Evolutionary conservation across 2,113 vertebrate species (phyloP), one percentile per base, ranked within the genome.

Genomic region (Carettochelys insculpta): DNA sequence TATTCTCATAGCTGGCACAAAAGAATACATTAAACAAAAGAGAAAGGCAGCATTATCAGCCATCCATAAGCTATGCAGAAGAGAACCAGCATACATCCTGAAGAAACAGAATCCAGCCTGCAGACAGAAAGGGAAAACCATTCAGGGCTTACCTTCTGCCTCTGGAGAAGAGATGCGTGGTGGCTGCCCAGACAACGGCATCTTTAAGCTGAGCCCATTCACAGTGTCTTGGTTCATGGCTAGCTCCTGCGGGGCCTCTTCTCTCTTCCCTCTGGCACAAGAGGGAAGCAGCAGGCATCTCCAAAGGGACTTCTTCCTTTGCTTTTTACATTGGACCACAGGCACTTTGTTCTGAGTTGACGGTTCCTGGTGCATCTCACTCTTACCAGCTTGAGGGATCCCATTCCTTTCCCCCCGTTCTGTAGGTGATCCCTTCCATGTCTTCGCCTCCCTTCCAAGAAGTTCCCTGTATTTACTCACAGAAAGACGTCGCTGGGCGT

Each of bases 401-500:
- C 0, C 10, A n/a, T 73, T 25, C 58, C 1, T 47, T 29, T 3
- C 61, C 48, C 34, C 58, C 53, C 80, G 68, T 48, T 4, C 31
- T 48, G 10, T 41, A 45, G 90, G 54, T 1, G 78, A 6, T 43
- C 83, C 5, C 38, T 90, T 78, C 76, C 68, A 17, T 51, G 51
- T 41, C 27, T 86, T 27, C 29, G 38, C 24, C 68, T 90, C 89
- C 45, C 91, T 48, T 94, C 91, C 2, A 92, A 97, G 91, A 73
- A 90, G 83, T 45, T 82, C 84, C 14, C 3, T n/a, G 0, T 51
- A 87, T 45, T 54, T 68, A 43, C 93, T 90, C 76, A 20, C 93
- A 86, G 94, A 82, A 61, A 43, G 29, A 14, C 95, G 92, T 34
- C 93, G 94, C 68, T 92, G 92, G 61, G 87, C 83, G 0, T 98